Conservation (phyloP, 2,888 invertebrate species). For the Scrobipalpa atriplicella region DNA sequence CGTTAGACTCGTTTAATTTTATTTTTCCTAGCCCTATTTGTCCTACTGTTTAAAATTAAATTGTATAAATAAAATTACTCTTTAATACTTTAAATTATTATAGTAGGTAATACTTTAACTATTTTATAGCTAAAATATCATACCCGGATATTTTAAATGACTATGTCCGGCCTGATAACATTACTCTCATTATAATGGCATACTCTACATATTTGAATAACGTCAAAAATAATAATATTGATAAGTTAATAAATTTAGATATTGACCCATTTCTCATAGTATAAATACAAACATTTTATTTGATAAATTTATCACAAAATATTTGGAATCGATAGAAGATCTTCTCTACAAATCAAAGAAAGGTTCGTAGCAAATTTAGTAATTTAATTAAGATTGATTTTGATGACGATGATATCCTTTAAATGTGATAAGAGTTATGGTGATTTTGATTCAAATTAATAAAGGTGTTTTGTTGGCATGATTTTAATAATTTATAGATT, state of each 20-base stretch:
- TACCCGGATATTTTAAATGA: slow-evolving; percentile 1
- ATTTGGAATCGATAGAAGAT: background rate
- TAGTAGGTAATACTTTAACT: background rate
- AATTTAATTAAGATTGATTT: too few species aligned
- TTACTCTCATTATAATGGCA: background rate
- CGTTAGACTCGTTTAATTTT: too few species aligned
- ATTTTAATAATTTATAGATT: too few species aligned
- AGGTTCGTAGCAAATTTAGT: background rate
- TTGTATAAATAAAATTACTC: too few species aligned
- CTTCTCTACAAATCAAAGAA: background rate
- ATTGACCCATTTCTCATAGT: background rate
- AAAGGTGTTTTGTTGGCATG: too few species aligned
- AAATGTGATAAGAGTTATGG: too few species aligned
- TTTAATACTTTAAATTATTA: too few species aligned
- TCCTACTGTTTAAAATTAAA: too few species aligned
- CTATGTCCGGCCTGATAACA: background rate
- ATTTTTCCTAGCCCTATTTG: too few species aligned
- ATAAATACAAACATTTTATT: background rate
- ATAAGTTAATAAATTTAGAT: background rate
- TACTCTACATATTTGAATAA: background rate
- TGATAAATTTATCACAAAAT: background rate
- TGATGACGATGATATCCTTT: too few species aligned
- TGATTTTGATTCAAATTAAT: too few species aligned
- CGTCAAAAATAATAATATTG: background rate
- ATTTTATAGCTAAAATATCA: background rate